Conservation (phyloP, 2,797 vertebrate species). For the Epinephelus malabaricus region DNA sequence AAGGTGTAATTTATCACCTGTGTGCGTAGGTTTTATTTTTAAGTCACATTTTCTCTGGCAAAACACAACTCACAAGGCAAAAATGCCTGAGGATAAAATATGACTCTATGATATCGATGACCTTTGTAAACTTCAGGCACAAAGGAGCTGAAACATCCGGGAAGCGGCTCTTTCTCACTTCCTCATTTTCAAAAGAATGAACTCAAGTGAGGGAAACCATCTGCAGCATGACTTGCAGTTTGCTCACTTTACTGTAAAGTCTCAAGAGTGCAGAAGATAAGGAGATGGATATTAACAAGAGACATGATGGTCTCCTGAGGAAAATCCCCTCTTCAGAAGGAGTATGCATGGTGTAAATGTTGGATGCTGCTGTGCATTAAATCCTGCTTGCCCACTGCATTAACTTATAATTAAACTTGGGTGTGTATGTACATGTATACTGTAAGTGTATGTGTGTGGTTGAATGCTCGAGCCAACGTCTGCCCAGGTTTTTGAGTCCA, state of each 20-base stretch:
- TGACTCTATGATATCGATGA: not conserved
- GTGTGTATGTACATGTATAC: not conserved
- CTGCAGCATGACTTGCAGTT: constrained; percentile 57
- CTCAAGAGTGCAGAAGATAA: not conserved
- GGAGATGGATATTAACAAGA: not conserved
- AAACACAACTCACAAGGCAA: constrained; percentile 9
- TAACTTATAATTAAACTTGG: not conserved
- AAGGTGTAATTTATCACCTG: not conserved
- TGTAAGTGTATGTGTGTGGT: constrained; percentile 9
- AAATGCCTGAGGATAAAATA: not conserved
- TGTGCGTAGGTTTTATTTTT: not conserved
- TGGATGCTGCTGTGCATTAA: not conserved
- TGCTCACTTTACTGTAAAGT: constrained; percentile 25
- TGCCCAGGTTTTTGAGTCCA: constrained; percentile 33
- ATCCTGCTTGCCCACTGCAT: not conserved
- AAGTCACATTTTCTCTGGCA: not conserved
- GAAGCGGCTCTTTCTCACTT: constrained; percentile 52
- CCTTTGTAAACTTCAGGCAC: constrained; percentile 23
- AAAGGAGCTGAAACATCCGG: constrained; percentile 48
- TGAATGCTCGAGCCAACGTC: constrained; percentile 20
- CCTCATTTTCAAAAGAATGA: constrained; percentile 28
- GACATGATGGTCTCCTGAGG: not conserved
- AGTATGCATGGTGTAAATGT: not conserved
- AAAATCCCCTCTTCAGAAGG: not conserved
- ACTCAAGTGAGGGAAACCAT: constrained; percentile 15